Base-by-base conservation (phyloP, 2,888 invertebrate species). In the Phortica magna region DNA sequence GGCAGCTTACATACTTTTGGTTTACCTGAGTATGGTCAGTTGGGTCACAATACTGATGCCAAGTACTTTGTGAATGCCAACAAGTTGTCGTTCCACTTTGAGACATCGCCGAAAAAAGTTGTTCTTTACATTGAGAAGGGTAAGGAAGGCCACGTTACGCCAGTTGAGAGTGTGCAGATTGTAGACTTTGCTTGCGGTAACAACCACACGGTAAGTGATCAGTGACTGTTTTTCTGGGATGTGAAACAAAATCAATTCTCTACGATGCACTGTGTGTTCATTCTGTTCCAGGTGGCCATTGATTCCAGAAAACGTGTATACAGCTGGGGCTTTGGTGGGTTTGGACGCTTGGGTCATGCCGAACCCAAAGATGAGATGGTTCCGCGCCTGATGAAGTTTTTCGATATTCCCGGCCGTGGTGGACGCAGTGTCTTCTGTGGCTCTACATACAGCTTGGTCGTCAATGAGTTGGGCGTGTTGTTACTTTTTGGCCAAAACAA, bases 261-360 rank as follows among this genome's bases (percentile, higher is more conserved):
- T 61, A 22, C 7, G 7, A 61, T 6, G 10, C 9, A 10, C 10
- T 61, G 61, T 22, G 22, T 61, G 17, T 17, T 19, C 19, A 61
- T 7, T 31, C 31, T 31, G 31, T 31, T 31, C 31, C 31, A 61
- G 61, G 94, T 96, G 70, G 97, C 96, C 0, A 94, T 98, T 81
- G 98, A 98, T 89, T 95, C 96, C 0, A 96, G 96, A 90, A 97
- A 96, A 91, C 94, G 98, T 12, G 96, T 96, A 0, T 98, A 94
- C 92, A 97, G 98, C 74, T 98, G 98, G 98, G 98, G 98, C 22
- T 98, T 98, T 91, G 98, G 98, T 12, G 98, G 98, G 0, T 97
- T 98, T 89, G 98, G 98, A 0, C 95, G 98, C 1, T 93, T 98
- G 14, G 98, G 98, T 0, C 98, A 98, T 93, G 96, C 97, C 7